Base-by-base conservation (phyloP, 2,113 vertebrate species). In the Crotophaga sulcirostris region DNA sequence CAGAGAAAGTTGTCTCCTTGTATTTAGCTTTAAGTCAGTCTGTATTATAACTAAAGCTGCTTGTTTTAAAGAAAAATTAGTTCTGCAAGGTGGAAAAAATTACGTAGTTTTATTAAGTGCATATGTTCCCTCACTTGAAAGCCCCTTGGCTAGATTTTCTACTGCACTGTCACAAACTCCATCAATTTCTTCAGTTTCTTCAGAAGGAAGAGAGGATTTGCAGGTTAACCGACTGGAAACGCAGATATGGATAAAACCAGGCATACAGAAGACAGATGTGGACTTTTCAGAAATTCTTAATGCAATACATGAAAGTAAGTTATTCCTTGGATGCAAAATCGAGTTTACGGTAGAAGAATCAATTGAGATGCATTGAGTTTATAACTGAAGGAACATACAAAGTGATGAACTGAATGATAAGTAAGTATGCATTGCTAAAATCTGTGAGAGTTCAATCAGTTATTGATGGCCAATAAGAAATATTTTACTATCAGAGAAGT, bases 301-400 rank as follows among this genome's bases (percentile, higher is more conserved):
- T 98, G 98, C 98, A 97, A 98, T 98, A 94, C 98, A 98, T 98
- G 98, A 98, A 98, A 98, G 98, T 98, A 98, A 98, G 98, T 98
- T 94, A 84, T 70, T 93, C 63, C 93, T 96, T 88, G 62, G 80
- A 91, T 97, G 92, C 92, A 94, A 97, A 97, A 85, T 91, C 49
- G 16, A 54, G 42, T 75, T 25, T 87, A 54, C 3, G 4, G 34
- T 88, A 85, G 68, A 74, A 93, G 66, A 88, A 64, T 74, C 63
- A 79, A 36, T 80, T 87, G 81, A 78, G 31, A 60, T 47, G 69
- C 89, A 80, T 29, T 74, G 90, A 80, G 93, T 90, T 88, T 75
- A 24, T 86, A 64, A 26, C 81, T 87, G 84, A 93, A 93, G 51
- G 45, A 80, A 42, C 8, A 34, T 55, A 77, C 52, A 42, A 79